phyloP scores from a whole-genome alignment of 2,797 vertebrate species.

The Stomatorhinus walkeri region DNA sequence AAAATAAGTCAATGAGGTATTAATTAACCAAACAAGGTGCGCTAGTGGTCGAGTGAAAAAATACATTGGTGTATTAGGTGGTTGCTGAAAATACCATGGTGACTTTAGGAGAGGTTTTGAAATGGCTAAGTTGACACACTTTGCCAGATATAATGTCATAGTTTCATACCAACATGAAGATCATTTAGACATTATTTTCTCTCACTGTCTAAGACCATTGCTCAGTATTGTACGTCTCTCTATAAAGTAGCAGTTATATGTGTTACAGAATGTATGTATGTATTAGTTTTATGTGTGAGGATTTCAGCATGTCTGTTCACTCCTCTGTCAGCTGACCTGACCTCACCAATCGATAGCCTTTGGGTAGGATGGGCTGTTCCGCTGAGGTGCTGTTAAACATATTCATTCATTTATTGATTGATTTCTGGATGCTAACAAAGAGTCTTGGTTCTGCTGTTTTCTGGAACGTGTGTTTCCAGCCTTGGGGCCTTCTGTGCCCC shows the following conservation, averaged over 20 bases:
- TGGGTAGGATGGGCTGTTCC: conserved; percentile 39
- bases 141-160: not conserved
- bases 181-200: not conserved
- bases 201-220: not conserved
- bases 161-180: not conserved
- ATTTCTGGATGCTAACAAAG: conserved; percentile 39
- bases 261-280: not conserved
- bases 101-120: not conserved
- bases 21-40: not conserved
- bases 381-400: conserved; percentile 45
- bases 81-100: not conserved
- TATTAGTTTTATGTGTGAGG: not conserved
- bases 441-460: conserved; percentile 23
- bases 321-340: conserved; percentile 33
- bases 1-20: not conserved
- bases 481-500: not conserved
- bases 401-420: conserved; percentile 64
- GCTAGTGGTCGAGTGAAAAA: not conserved
- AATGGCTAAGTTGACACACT: not conserved
- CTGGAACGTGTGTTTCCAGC: not conserved
- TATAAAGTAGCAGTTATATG: not conserved
- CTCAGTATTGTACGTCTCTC: not conserved
- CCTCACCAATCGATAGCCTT: conserved; percentile 47
- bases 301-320: not conserved
- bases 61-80: not conserved